Base-by-base conservation (phyloP, 2,113 vertebrate species). In the Tetraodon nigroviridis region DNA sequence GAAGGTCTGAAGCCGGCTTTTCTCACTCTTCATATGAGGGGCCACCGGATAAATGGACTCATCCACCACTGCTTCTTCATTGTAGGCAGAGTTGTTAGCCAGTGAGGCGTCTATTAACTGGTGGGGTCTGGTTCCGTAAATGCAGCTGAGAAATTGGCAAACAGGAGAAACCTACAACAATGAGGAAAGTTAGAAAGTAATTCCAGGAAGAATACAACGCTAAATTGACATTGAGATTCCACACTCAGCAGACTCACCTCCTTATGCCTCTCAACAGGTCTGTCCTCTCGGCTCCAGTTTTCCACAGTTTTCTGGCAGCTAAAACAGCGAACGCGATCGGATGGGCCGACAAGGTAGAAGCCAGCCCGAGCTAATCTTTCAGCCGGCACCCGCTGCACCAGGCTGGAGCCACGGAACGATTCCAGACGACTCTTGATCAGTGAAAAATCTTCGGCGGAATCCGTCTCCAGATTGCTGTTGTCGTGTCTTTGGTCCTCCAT, bases 321-420 rank as follows among this genome's bases (percentile, higher is more conserved):
- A 82, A 94, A 97, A 83, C 97, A 97, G 55, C 82, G 67, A n/a
- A 95, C 97, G 0, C 83, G 85, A 73, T 98, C 95, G 1, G 88
- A 85, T n/a, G 83, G 62, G 20, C 96, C 97, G 0, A 92, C 94
- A 67, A 93, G 96, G 45, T 93, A 90, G 78, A 98, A 96, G 27
- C 95, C 97, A 17, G 95, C 95, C 22, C 76, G 84, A 22, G 96
- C 95, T 37, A 97, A 54, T 1, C 87, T 89, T 41, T 80, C 77
- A 0, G 89, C 85, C 0, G 94, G 87, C 52, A 98, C 73, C 0
- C 91, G 89, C 37, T 87, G 83, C 53, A 21, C 69, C 60, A 71
- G 82, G 13, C 89, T 90, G 58, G 94, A 97, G 55, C 71, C 83
- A 19, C 40, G 62, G 80, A 96, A 98, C 0, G 94, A 96, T 54